A percentile compares a stretch with the other conserved stretches of the same genome.
These are phyloP conservation scores for Perca flavescens DNA, from an alignment of 2,113 vertebrate species.

Conservation along the genomic window DNA sequence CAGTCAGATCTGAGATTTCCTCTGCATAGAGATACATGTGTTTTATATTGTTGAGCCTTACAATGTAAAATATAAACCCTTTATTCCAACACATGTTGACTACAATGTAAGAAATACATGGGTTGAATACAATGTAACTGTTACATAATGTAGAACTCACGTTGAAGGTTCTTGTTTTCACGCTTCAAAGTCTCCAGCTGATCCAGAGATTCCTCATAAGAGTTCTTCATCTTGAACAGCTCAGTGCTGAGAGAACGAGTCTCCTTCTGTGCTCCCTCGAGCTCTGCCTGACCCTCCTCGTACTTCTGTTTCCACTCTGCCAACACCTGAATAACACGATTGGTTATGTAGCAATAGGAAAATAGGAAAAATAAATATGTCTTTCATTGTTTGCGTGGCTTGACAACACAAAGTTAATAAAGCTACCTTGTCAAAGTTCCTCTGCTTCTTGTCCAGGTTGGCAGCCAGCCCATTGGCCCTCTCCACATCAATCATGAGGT, in stretches of 20 bases:
- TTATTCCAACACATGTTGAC: background rate
- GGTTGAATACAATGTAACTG: background rate
- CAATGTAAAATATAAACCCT: background rate
- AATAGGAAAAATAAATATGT: too few relatives aligned
- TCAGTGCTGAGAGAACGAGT: conserved; percentile 74
- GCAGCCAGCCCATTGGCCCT: too few relatives aligned
- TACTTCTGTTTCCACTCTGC: too few relatives aligned
- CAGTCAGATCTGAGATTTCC: conserved; percentile 76
- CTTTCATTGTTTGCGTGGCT: too few relatives aligned
- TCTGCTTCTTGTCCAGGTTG: too few relatives aligned
- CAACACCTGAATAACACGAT: too few relatives aligned
- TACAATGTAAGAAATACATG: background rate
- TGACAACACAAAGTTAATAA: too few relatives aligned
- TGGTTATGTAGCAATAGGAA: too few relatives aligned
- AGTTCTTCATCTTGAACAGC: conserved; percentile 90
- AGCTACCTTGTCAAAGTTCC: too few relatives aligned
- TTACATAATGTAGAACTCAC: conserved; percentile 41
- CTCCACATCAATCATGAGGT: too few relatives aligned
- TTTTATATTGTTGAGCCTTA: background rate
- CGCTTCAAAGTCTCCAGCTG: conserved; percentile 50
- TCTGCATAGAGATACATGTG: conserved; percentile 45
- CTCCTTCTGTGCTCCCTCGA: conserved; percentile 81
- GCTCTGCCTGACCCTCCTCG: conserved; percentile 58
- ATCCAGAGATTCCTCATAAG: conserved; percentile 83
- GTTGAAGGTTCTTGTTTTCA: conserved; percentile 75